Evolutionary conservation across 2,888 invertebrate species (phyloP).

Genomic region (Galerucella calmariensis): DNA sequence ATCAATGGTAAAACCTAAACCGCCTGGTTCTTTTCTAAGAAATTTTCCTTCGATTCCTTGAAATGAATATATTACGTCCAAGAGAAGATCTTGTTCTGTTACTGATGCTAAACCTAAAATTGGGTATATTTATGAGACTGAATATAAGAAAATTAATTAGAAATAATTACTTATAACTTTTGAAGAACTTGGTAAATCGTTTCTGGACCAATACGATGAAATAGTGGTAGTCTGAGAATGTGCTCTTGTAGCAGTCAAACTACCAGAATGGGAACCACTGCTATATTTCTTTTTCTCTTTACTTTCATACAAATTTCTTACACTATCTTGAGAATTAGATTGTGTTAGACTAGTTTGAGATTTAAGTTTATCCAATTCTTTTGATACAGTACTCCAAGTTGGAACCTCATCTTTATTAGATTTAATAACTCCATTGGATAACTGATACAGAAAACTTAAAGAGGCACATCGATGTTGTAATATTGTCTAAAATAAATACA

Average conservation of each 20-base stretch:
- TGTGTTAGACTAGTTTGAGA: conserved; percentile 48
- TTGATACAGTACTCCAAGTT: conserved; percentile 48
- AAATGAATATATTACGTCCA: conserved; percentile 69
- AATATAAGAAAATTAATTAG: too few species aligned
- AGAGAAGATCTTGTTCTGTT: conserved; percentile 66
- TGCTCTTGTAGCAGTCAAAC: conserved; percentile 35
- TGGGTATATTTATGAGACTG: not conserved
- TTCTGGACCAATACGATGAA: conserved; percentile 54
- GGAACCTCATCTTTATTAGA: conserved; percentile 41
- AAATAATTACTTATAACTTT: conserved; percentile 47
- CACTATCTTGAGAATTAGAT: conserved; percentile 54
- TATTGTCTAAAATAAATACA: conserved; percentile 52
- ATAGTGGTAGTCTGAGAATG: conserved; percentile 52
- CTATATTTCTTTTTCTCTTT: conserved; percentile 43
- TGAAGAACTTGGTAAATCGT: conserved; percentile 54
- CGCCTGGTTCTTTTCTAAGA: conserved; percentile 74
- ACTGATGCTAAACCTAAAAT: conserved; percentile 41
- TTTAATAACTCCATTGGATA: conserved; percentile 41
- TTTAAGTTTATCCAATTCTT: conserved; percentile 52
- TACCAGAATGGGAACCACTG: conserved; percentile 37
- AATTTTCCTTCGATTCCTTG: conserved; percentile 89
- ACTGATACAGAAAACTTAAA: conserved; percentile 56
- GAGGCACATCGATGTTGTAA: conserved; percentile 56
- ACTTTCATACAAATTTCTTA: conserved; percentile 53
- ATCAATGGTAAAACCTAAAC: conserved; percentile 72